These are phyloP conservation scores for Sussaba pulchella DNA, from an alignment of 2,888 invertebrate genomes.

Conservation along the genomic window DNA sequence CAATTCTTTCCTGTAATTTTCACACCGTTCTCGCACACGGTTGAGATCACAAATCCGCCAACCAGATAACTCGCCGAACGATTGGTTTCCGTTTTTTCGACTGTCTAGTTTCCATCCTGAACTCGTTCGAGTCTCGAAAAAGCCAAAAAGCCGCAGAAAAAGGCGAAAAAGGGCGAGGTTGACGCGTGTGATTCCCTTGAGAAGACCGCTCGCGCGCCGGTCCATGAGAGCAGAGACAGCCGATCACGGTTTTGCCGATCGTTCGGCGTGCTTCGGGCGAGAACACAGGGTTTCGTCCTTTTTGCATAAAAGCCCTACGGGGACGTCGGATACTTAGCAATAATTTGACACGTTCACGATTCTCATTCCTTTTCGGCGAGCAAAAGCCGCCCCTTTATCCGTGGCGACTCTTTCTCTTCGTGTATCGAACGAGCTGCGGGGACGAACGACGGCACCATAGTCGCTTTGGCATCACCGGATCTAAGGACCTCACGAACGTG, in stretches of 20 bases:
- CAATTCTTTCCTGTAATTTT: constrained; percentile 80
- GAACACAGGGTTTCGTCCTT: constrained; percentile 38
- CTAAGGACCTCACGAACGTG: constrained; percentile 60
- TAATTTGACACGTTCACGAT: constrained; percentile 71
- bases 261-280: constrained; percentile 54
- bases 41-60: constrained; percentile 80
- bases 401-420: constrained; percentile 38
- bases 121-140: background rate
- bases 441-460: constrained; percentile 28
- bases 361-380: constrained; percentile 60
- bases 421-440: background rate
- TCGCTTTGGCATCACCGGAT: constrained; percentile 51
- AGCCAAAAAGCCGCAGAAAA: too few species aligned
- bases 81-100: constrained; percentile 31
- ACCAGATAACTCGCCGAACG: constrained; percentile 77
- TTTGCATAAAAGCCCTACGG: constrained; percentile 67
- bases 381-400: background rate
- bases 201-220: constrained; percentile 24
- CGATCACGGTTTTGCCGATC: constrained; percentile 45
- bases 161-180: constrained; percentile 32
- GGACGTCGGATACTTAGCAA: constrained; percentile 69
- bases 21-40: constrained; percentile 78
- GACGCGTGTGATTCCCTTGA: constrained; percentile 52
- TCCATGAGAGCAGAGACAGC: constrained; percentile 13
- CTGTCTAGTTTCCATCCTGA: constrained; percentile 1